phyloP scores from a whole-genome alignment of 2,797 vertebrate species.

The Geotrypetes seraphini region DNA sequence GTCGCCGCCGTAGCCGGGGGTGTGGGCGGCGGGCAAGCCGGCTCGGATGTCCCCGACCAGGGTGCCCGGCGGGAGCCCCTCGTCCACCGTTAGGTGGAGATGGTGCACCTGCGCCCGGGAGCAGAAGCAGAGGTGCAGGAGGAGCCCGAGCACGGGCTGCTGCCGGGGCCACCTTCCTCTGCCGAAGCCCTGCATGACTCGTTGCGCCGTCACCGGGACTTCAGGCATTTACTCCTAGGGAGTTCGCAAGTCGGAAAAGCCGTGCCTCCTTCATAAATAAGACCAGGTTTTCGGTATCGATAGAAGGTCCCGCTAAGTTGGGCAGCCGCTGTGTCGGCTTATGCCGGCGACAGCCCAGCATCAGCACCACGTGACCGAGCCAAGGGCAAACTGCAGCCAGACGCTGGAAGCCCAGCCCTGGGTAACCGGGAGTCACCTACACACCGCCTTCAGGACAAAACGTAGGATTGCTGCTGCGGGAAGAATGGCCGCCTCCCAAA shows the following conservation, averaged over 20 bases:
- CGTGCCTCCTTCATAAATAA: too few species aligned
- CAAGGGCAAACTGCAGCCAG: too few species aligned
- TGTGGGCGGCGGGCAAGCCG: conserved; percentile 43
- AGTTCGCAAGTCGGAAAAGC: too few species aligned
- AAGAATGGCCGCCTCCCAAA: conserved; percentile 9
- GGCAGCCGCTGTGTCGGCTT: too few species aligned
- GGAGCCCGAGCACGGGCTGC: conserved; percentile 15
- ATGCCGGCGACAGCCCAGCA: too few species aligned
- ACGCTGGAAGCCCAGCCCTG: not conserved
- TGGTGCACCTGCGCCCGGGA: conserved; percentile 59
- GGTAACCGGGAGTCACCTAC: too few species aligned
- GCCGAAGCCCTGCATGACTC: not conserved
- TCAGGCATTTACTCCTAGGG: too few species aligned
- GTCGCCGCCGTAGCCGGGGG: conserved; percentile 37
- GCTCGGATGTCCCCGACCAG: conserved; percentile 77
- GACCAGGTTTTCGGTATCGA: too few species aligned
- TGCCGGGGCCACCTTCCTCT: not conserved
- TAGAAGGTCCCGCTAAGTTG: too few species aligned
- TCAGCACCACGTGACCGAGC: too few species aligned
- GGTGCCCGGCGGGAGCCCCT: conserved; percentile 74
- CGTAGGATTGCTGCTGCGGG: not conserved
- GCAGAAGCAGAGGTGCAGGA: conserved; percentile 22
- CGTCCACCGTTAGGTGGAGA: conserved; percentile 70
- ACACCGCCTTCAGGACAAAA: too few species aligned
- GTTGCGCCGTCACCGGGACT: too few species aligned